Evolutionary conservation across 2,113 vertebrate genomes (phyloP).

Genomic region (Trachemys scripta): DNA sequence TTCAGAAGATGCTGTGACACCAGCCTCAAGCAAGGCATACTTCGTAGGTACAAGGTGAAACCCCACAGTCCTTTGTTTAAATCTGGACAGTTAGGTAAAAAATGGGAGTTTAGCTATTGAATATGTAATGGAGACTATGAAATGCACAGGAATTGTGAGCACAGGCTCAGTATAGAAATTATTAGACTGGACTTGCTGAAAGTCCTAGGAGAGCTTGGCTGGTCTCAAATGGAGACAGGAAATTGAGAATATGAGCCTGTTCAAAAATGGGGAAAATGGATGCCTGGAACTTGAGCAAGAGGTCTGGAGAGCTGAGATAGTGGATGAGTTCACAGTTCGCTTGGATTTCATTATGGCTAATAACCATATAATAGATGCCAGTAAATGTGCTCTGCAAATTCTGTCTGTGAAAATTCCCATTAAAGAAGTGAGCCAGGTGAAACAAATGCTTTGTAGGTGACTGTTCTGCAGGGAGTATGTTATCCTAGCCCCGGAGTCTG

Average conservation of each 20-base stretch:
- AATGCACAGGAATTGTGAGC: rapidly evolving
- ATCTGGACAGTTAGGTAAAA: background rate
- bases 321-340: background rate
- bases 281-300: background rate
- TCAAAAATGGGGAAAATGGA: background rate
- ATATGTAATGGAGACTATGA: background rate
- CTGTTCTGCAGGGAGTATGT: background rate
- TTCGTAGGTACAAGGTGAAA: background rate
- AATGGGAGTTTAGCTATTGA: background rate
- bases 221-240: background rate
- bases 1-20: background rate
- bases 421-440: background rate
- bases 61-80: background rate
- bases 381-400: background rate
- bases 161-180: background rate
- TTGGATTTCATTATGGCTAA: background rate
- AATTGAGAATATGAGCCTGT: background rate
- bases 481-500: background rate
- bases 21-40: background rate
- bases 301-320: background rate
- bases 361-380: background rate
- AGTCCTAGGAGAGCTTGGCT: background rate
- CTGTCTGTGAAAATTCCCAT: background rate
- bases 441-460: background rate
- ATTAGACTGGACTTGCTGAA: background rate